A percentile compares a stretch with the other conserved stretches of the same genome.
phyloP scores from a whole-genome alignment of 53 echinoderm and acorn worm genomes.

The Astropecten irregularis region DNA sequence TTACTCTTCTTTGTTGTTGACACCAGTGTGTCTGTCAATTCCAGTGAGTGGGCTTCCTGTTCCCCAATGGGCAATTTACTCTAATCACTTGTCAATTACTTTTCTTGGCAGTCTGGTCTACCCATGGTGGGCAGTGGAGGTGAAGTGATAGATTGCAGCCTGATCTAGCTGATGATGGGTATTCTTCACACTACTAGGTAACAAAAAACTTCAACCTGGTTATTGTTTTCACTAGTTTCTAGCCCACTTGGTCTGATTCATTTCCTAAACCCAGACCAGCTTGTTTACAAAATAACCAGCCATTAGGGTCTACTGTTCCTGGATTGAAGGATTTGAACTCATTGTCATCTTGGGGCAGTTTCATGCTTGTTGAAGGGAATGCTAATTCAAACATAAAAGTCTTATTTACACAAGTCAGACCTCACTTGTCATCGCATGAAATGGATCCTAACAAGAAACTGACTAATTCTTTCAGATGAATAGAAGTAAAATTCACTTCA shows the following conservation, averaged over 20 bases:
- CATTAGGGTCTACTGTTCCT: conserved; percentile 2
- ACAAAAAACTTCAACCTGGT: neutral
- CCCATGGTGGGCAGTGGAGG: neutral
- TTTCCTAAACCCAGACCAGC: conserved; percentile 25
- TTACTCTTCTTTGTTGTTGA: neutral
- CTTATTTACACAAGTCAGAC: no score
- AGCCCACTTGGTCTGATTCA: conserved; percentile 19
- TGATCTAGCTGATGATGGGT: no score
- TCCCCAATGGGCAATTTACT: neutral
- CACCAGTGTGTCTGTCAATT: conserved; percentile 15
- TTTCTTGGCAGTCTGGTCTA: conserved; percentile 11
- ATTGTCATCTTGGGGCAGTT: neutral
- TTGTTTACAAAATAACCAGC: conserved; percentile 46
- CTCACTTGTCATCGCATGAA: no score
- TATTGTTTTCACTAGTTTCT: conserved; percentile 15
- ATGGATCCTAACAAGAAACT: no score
- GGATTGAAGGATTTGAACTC: neutral
- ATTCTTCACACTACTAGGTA: no score
- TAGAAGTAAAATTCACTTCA: no score
- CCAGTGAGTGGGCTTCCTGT: neutral
- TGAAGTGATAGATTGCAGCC: conserved; percentile 2
- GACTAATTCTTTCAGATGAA: no score
- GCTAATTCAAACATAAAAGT: no score
- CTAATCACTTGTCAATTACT: conserved; percentile 38
- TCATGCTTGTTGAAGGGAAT: neutral